Base-by-base conservation (phyloP, 2,888 invertebrate genomes). In the Eilema griseolum region DNA sequence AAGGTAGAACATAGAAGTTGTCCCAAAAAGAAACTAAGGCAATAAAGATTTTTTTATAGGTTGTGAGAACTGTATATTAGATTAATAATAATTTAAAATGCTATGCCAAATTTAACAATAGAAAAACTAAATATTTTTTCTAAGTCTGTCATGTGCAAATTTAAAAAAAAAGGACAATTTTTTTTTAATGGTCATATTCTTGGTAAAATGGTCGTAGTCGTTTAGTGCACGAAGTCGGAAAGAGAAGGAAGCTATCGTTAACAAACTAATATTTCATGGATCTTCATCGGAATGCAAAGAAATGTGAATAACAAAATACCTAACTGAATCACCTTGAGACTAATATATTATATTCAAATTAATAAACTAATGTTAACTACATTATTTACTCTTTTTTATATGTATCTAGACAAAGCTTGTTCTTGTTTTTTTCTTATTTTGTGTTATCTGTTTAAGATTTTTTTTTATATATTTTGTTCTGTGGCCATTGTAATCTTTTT, bases 331-430 rank as follows among this genome's bases (percentile, higher is more conserved):
- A 77, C 80, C 76, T 79, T 81, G 78, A 37, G 70, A 82, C 76
- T 82, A 81, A 82, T 77, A 64, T 77, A 64, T 56, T 77, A 64
- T 56, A 71, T 71, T 70, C 73, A 70, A 71, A 75, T 80, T 82
- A 82, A 82, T 82, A 74, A 74, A 82, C 82, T 82, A 82, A 82
- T 82, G 72, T 71, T 82, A 78, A 79, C 69, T 74, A 52, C 56
- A 28, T 69, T 69, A 69, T 80, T 80, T 80, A 71, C 75, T 75
- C 56, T 76, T 65, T 81, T 76, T 62, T 73, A 61, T 75, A 60
- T 77, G 69, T 77, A 70, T 73, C 73, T 67, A 69, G 79, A 64
- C 67, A 62, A 63, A 69, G 78, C 80, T 77, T 81, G 71, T 79
- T 70, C 24, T 76, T 61, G 70, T 33, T 67, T 28, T 28, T 64